A percentile compares a stretch with the other conserved stretches of the same genome.
Conservation (phyloP, 2,888 invertebrate genomes). For the Philhelius pedissequus region DNA sequence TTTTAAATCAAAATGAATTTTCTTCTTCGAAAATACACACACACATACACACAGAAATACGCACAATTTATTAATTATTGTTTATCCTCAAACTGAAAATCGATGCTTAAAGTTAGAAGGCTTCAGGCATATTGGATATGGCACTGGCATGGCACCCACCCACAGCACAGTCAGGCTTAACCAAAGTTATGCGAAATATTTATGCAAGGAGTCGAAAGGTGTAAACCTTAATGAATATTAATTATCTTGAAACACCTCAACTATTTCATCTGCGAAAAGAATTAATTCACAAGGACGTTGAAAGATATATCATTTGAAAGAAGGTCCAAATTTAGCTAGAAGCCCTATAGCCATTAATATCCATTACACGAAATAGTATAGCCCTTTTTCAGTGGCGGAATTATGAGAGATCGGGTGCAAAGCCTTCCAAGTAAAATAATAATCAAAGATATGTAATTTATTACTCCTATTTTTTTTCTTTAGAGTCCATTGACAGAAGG, state of each 20-base stretch:
- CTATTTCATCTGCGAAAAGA: slow-evolving; percentile 19
- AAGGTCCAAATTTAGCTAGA: neutral
- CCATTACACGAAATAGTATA: slow-evolving; percentile 20
- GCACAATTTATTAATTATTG: slow-evolving; percentile 22
- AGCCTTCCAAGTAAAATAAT: too few relatives aligned
- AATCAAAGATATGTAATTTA: too few relatives aligned
- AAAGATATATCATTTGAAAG: neutral
- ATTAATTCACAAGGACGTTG: neutral
- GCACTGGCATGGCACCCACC: too few relatives aligned
- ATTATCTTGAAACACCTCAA: slow-evolving; percentile 50
- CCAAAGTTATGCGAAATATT: neutral
- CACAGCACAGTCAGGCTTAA: slow-evolving; percentile 6
- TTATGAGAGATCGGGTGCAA: too few relatives aligned
- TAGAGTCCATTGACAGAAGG: too few relatives aligned
- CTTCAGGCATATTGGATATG: neutral
- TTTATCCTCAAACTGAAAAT: slow-evolving; percentile 25
- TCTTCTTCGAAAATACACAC: neutral
- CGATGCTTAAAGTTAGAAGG: slow-evolving; percentile 5
- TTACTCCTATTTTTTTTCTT: too few relatives aligned
- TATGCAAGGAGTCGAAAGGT: neutral
- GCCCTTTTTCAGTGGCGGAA: neutral
- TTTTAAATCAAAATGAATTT: neutral
- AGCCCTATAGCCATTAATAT: slow-evolving; percentile 47
- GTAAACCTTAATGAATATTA: slow-evolving; percentile 43
- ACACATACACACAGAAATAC: neutral